phyloP scores from a whole-genome alignment of 1,140 invertebrate genomes.

The Zaprionus gabonicus region DNA sequence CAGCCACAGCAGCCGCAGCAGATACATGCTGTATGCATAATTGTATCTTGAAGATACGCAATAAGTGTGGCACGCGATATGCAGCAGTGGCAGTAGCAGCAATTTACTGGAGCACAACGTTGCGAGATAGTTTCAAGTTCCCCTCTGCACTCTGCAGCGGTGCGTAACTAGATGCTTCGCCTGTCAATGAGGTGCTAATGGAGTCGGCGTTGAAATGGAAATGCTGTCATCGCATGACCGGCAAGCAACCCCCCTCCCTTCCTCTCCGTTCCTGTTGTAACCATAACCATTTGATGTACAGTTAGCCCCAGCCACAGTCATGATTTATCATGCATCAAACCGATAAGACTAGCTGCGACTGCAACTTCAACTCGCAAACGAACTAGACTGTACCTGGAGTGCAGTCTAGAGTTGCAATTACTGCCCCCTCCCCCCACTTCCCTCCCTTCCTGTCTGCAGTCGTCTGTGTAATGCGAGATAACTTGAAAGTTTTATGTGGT shows the following conservation, averaged over 20 bases:
- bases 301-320: slow-evolving; percentile 56
- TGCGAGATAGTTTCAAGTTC: slow-evolving; percentile 31
- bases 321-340: slow-evolving; percentile 45
- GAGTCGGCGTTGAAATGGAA: slow-evolving; percentile 50
- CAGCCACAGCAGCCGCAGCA: slow-evolving; percentile 15
- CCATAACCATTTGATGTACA: slow-evolving; percentile 60
- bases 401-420: slow-evolving; percentile 38
- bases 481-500: slow-evolving; percentile 36
- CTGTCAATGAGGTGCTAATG: slow-evolving; percentile 79
- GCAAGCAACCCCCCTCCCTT: neutral
- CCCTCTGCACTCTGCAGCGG: slow-evolving; percentile 5
- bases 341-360: slow-evolving; percentile 34
- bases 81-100: slow-evolving; percentile 21
- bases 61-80: slow-evolving; percentile 68
- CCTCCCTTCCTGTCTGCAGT: neutral
- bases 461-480: slow-evolving; percentile 33
- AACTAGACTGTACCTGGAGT: slow-evolving; percentile 9
- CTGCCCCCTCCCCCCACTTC: neutral
- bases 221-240: slow-evolving; percentile 50
- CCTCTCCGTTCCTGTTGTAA: slow-evolving; percentile 12
- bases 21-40: slow-evolving; percentile 32
- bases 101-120: slow-evolving; percentile 60
- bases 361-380: slow-evolving; percentile 21
- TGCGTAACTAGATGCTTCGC: slow-evolving; percentile 62
- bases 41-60: slow-evolving; percentile 54